Evolutionary conservation across 2,113 vertebrate species (phyloP).

Genomic region (Tachycineta bicolor): DNA sequence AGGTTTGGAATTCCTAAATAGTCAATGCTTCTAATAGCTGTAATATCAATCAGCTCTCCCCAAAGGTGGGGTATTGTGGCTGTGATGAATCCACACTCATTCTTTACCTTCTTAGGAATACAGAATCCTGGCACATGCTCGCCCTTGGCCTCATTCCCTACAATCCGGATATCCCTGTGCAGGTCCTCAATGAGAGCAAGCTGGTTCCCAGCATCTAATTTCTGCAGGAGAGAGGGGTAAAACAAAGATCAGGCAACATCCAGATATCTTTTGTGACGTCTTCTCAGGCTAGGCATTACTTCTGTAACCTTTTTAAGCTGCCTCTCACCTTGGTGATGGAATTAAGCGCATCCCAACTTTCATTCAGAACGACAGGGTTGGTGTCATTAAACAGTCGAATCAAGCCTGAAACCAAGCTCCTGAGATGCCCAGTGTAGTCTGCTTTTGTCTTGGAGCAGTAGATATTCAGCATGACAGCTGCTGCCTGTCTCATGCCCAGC

Average conservation of each 20-base stretch:
- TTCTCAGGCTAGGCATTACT: not conserved
- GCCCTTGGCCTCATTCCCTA: constrained; percentile 88
- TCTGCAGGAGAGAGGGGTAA: constrained; percentile 72
- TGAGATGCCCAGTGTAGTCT: constrained; percentile 89
- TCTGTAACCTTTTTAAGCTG: not conserved
- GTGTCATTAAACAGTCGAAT: constrained; percentile 93
- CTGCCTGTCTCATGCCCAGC: constrained; percentile 88
- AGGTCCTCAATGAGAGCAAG: constrained; percentile 94
- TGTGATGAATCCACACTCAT: not conserved
- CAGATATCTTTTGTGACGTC: not conserved
- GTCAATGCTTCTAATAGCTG: not conserved
- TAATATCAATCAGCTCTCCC: not conserved
- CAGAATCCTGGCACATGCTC: constrained; percentile 95
- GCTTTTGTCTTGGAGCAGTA: constrained; percentile 93
- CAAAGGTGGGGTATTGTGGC: not conserved
- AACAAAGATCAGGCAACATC: not conserved
- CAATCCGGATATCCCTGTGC: constrained; percentile 89
- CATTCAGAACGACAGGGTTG: constrained; percentile 86
- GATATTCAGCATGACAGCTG: constrained; percentile 90
- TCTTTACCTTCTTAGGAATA: constrained; percentile 93
- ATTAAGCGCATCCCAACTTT: constrained; percentile 97
- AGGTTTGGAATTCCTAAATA: not conserved
- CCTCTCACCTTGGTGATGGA: constrained; percentile 91
- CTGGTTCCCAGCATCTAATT: constrained; percentile 94
- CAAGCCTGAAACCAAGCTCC: constrained; percentile 88